Percentiles rank a stretch among this genome's conserved stretches.
phyloP scores from a whole-genome alignment of 1,140 invertebrate genomes.

The Diploscapter pachys region DNA sequence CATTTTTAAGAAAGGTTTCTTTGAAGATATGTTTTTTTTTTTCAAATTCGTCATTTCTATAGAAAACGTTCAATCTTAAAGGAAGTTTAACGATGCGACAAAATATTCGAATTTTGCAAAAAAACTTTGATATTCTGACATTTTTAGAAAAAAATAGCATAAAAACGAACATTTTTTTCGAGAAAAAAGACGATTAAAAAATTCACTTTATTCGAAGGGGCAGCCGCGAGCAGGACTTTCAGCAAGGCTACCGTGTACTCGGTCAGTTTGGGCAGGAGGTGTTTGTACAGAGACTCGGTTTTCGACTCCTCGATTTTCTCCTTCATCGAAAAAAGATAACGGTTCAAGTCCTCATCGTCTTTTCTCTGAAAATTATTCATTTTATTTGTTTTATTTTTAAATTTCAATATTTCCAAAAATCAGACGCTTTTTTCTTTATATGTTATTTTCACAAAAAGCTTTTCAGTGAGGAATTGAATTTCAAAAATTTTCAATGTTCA shows the following conservation, averaged over 20 bases:
- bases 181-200: background rate
- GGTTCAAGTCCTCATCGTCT: conserved; percentile 44
- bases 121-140: background rate
- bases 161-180: background rate
- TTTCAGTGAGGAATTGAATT: background rate
- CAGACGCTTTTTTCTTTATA: background rate
- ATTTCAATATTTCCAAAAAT: background rate
- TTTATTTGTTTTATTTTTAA: background rate
- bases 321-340: conserved; percentile 51
- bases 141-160: conserved; percentile 16
- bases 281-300: conserved; percentile 45
- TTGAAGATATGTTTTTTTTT: background rate
- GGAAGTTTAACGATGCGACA: too few relatives aligned
- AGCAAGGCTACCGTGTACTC: conserved; percentile 63
- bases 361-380: conserved; percentile 42
- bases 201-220: conserved; percentile 81
- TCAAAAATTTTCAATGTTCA: conserved; percentile 18
- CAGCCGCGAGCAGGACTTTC: conserved; percentile 92
- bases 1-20: conserved; percentile 24
- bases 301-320: conserved; percentile 46
- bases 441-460: conserved; percentile 3
- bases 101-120: too few relatives aligned
- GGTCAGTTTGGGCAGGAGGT: conserved; percentile 48
- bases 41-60: too few relatives aligned
- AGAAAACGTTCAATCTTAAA: too few relatives aligned